Evolutionary conservation across 1,140 invertebrate species (phyloP), one percentile per base, ranked within the genome.

Genomic region (Calliopsis andreniformis): DNA sequence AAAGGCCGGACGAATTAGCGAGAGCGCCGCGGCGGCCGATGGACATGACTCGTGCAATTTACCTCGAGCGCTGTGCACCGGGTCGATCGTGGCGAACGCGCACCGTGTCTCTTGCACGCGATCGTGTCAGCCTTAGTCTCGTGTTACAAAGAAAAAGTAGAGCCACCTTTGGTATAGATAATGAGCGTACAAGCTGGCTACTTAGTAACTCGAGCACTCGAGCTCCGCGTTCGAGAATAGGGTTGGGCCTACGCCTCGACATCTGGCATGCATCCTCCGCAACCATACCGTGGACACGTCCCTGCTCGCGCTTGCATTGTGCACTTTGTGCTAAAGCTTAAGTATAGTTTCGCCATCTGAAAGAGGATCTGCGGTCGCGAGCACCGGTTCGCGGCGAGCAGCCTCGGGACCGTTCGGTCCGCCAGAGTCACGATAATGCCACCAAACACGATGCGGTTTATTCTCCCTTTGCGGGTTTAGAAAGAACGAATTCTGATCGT

Each of bases 211-310:
- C 61, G 56, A 61, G 56, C 55, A 32, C 55, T 23, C 23, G 47
- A 45, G 59, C 8, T 20, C 23, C 45, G 8, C 39, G 23, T 12
- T n/a, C 45, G n/a, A 35, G 28, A 43, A 32, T 35, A 16, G 42
- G 14, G 32, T 23, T 45, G 23, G 20, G 18, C n/a, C 35, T 47
- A 39, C 23, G 25, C 53, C 23, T 20, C 39, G 28, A 32, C 73
- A 69, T 76, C 73, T 76, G 73, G 64, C 67, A 59, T n/a, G 32
- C 73, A 51, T 69, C 58, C 63, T 61, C 23, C 55, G 64, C 55
- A 30, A 61, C 42, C 45, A 30, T 28, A 2, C 47, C 20, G 8
- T 32, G 42, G 32, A 23, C 14, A 5, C 1, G 14, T 35, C 30
- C 18, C 16, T 59, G 14, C 42, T 16, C 42, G 10, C 30, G 6